These are phyloP conservation scores for Tyria jacobaeae DNA, from an alignment of 2,888 invertebrate genomes.

Conservation along the genomic window DNA sequence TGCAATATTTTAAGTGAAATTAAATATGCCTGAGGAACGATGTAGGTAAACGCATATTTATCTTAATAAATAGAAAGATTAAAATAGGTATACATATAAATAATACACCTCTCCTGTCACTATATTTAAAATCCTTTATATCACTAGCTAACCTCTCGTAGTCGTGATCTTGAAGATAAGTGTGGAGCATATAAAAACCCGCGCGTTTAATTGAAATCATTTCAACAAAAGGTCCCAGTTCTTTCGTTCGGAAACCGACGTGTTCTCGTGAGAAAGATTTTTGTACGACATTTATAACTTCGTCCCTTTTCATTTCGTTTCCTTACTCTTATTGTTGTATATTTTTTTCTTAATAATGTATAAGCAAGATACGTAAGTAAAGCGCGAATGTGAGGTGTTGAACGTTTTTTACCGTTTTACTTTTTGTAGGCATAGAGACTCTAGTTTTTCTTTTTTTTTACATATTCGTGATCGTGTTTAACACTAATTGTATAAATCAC, in stretches of 20 bases:
- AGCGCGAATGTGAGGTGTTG: not conserved
- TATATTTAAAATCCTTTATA: not conserved
- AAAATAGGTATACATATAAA: too few relatives aligned
- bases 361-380: not conserved
- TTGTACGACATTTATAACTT: constrained; percentile 28
- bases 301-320: constrained; percentile 22
- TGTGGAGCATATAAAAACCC: constrained; percentile 36
- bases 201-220: constrained; percentile 34
- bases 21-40: too few relatives aligned
- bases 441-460: too few relatives aligned
- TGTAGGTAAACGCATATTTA: too few relatives aligned
- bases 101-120: too few relatives aligned
- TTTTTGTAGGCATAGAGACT: too few relatives aligned
- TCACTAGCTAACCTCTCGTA: not conserved
- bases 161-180: constrained; percentile 16
- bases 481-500: too few relatives aligned
- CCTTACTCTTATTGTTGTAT: constrained; percentile 10
- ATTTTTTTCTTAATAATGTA: not conserved
- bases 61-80: too few relatives aligned
- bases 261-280: constrained; percentile 46
- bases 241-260: constrained; percentile 19
- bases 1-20: too few relatives aligned
- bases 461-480: too few relatives aligned
- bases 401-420: not conserved
- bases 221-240: constrained; percentile 39